Conservation (phyloP, 2,113 vertebrate genomes). For the Anolis sagrei region DNA sequence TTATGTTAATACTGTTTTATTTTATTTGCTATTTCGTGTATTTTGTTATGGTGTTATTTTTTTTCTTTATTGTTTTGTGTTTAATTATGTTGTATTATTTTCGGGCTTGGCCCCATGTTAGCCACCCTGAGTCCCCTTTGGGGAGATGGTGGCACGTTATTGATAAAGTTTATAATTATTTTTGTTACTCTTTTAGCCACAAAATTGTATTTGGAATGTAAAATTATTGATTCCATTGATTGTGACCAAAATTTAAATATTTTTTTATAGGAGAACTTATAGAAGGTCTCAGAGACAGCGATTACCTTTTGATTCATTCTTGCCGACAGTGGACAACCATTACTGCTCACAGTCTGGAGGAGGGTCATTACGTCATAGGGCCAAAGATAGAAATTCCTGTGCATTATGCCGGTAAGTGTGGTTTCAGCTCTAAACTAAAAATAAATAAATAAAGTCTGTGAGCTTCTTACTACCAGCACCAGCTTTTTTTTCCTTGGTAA, state of each 20-base stretch:
- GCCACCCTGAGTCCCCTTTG: no score
- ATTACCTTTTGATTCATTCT: conserved; percentile 97
- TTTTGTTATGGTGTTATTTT: no score
- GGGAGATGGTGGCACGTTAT: no score
- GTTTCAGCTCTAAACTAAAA: conserved; percentile 2
- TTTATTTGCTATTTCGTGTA: no score
- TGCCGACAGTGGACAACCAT: conserved; percentile 99
- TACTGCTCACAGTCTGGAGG: conserved; percentile 97
- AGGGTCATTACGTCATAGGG: conserved; percentile 98
- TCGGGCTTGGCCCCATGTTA: no score
- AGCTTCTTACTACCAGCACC: conserved; percentile 5
- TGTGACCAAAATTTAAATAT: conserved; percentile 37
- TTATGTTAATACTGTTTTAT: no score
- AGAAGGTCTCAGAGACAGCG: conserved; percentile 94
- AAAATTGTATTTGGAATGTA: background rate
- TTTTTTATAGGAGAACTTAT: conserved; percentile 86
- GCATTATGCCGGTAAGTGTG: conserved; percentile 93
- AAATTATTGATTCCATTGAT: background rate
- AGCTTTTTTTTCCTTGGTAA: background rate
- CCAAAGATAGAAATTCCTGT: conserved; percentile 99
- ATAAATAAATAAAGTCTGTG: background rate
- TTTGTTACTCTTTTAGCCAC: background rate
- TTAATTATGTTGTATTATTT: no score
- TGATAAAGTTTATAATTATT: no score
- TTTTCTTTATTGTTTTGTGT: no score